Conservation (phyloP, 2,888 invertebrate species). For the Pseudoips prasinana region DNA sequence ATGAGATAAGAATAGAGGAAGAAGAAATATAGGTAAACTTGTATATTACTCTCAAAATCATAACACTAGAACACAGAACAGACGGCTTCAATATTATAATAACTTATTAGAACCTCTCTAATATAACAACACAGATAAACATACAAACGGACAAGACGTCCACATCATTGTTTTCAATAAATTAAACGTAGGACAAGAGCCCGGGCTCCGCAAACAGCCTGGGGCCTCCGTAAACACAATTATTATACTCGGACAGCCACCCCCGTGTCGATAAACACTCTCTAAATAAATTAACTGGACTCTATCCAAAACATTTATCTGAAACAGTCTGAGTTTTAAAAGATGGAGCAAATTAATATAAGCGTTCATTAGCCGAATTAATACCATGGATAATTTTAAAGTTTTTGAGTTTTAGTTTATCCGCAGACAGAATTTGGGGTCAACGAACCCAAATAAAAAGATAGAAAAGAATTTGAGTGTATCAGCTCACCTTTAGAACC, state of each 20-base stretch:
- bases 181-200: slow-evolving; percentile 72
- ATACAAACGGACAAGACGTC: slow-evolving; percentile 32
- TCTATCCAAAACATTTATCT: slow-evolving; percentile 44
- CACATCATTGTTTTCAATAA: slow-evolving; percentile 76
- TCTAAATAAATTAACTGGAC: slow-evolving; percentile 79
- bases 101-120: background rate
- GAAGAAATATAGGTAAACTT: no score
- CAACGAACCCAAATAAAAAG: no score
- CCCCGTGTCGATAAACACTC: slow-evolving; percentile 71
- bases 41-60: no score
- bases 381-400: no score
- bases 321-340: slow-evolving; percentile 10
- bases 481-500: no score
- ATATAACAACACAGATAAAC: slow-evolving; percentile 9
- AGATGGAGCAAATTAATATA: slow-evolving; percentile 28
- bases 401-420: no score
- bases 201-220: slow-evolving; percentile 66
- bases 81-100: no score
- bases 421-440: no score
- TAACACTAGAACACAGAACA: no score
- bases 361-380: slow-evolving; percentile 7
- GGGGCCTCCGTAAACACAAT: slow-evolving; percentile 77
- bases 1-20: no score
- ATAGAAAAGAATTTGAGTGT: no score
- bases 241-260: slow-evolving; percentile 80